phyloP scores from a whole-genome alignment of 1,140 invertebrate species.

The Oryctes rhinoceros region DNA sequence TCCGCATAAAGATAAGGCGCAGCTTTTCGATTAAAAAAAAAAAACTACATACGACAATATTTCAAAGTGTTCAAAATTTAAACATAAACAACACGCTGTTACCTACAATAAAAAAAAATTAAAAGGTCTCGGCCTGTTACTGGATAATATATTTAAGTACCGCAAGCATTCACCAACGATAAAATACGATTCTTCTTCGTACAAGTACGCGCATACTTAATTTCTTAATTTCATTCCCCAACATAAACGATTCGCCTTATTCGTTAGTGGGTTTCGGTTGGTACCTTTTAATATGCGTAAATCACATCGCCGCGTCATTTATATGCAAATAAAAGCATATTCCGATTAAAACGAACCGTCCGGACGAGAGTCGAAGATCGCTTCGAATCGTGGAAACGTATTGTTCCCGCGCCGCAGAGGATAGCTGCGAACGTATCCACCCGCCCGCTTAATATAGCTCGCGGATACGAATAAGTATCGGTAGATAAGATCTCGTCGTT shows the following conservation, averaged over 20 bases:
- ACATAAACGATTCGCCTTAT: background rate
- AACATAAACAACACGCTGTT: too few relatives aligned
- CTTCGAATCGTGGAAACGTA: background rate
- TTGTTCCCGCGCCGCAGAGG: background rate
- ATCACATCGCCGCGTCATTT: background rate
- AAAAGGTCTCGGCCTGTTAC: too few relatives aligned
- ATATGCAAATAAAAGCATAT: conserved; percentile 10
- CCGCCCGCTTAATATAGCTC: background rate
- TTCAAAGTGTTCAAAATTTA: too few relatives aligned
- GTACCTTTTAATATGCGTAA: background rate
- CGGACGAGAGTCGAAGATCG: background rate
- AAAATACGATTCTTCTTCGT: background rate
- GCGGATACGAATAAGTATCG: background rate
- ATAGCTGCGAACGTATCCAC: background rate
- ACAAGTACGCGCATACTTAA: background rate
- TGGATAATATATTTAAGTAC: too few relatives aligned
- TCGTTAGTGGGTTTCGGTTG: background rate
- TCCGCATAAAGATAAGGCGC: too few relatives aligned
- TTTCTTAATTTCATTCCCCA: background rate
- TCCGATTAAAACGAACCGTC: background rate
- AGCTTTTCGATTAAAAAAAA: too few relatives aligned
- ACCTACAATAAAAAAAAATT: too few relatives aligned
- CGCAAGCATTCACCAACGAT: too few relatives aligned
- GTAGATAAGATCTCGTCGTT: background rate
- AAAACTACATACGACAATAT: too few relatives aligned